Evolutionary conservation across 2,113 vertebrate species (phyloP).

Genomic region (Lampris incognitus): DNA sequence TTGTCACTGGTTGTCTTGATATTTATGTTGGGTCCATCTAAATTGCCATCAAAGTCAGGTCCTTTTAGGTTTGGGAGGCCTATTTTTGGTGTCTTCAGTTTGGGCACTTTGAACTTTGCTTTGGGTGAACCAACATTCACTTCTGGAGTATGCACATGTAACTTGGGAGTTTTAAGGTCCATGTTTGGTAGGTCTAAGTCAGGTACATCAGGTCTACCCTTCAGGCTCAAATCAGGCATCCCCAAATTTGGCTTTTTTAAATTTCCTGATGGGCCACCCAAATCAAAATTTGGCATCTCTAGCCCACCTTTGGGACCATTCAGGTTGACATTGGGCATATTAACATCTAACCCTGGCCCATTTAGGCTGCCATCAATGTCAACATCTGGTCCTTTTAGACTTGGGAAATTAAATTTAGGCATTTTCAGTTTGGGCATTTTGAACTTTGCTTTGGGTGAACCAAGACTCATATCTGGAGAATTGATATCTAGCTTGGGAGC

Average conservation of each 20-base stretch:
- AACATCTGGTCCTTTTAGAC: conserved; percentile 14
- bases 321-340: conserved; percentile 21
- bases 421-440: conserved; percentile 43
- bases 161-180: conserved; percentile 23
- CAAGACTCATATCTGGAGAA: conserved; percentile 39
- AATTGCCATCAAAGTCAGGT: conserved; percentile 41
- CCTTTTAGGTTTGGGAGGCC: conserved; percentile 21
- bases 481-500: conserved; percentile 26
- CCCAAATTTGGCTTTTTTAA: conserved; percentile 9
- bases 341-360: conserved; percentile 6
- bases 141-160: conserved; percentile 37
- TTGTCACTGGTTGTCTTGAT: conserved; percentile 50
- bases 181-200: conserved; percentile 17
- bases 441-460: conserved; percentile 22
- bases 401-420: neutral
- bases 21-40: conserved; percentile 37
- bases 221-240: conserved; percentile 14
- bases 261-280: neutral
- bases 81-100: conserved; percentile 44
- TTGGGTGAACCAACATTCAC: conserved; percentile 29
- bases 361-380: conserved; percentile 30
- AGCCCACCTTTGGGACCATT: conserved; percentile 6
- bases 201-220: conserved; percentile 1
- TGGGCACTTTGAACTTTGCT: conserved; percentile 36
- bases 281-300: conserved; percentile 11